Evolutionary conservation across 2,888 invertebrate species (phyloP), one percentile per base, ranked within the genome.

Genomic region (Diarsia brunnea): DNA sequence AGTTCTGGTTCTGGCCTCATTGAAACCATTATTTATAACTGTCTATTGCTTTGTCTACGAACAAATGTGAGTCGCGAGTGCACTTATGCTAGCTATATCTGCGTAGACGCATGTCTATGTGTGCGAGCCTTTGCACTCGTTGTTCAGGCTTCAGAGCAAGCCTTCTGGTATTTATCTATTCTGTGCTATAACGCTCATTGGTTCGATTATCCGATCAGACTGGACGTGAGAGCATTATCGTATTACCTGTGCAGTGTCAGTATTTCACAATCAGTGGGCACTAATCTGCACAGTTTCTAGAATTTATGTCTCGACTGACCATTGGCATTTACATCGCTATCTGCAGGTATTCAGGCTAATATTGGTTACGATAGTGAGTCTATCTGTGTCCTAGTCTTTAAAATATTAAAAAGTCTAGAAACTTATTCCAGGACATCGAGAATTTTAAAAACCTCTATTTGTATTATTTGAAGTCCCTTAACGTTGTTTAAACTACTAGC

Each of bases 231-330:
- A 61, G 78, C 43, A 75, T 69, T 85, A 78, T 82, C 72, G 74
- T 82, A 74, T 85, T 82, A 85, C 85, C 69, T 81, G 77, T 38
- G 71, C 85, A 55, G 63, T 71, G 82, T 74, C 74, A 71, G 77
- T 78, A 82, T 84, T 83, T 85, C 76, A 82, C 71, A 69, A 81
- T 84, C 78, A 81, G n/a, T 72, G 70, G 58, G 61, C 71, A 64
- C 69, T 81, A 78, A 78, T 73, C 69, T 72, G 61, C 58, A 64
- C 64, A 69, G 66, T 80, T 51, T 43, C 68, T 51, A 84, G 65
- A 79, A 84, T 75, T 74, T 69, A 71, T 71, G 53, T 69, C 73
- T 69, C 16, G 38, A 83, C 61, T 63, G 24, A 66, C 31, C 63
- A 73, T 24, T 58, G 70, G 58, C 21, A 81, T 75, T 66, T 66